phyloP scores from a whole-genome alignment of 2,888 invertebrate genomes.

The Acrocyrtus sp. region DNA sequence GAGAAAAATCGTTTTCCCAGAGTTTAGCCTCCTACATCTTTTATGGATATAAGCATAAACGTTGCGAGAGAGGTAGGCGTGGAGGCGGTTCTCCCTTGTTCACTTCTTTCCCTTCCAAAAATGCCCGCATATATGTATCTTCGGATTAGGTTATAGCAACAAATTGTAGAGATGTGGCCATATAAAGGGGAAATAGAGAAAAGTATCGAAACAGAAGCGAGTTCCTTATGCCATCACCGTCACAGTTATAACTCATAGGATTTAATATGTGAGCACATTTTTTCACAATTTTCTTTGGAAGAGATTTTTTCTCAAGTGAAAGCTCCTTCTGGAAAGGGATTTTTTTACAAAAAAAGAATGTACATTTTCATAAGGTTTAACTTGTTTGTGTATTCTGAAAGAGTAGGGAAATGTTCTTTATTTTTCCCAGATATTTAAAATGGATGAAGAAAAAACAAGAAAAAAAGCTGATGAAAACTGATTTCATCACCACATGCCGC shows the following conservation, averaged over 20 bases:
- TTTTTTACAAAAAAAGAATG: neutral
- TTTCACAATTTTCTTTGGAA: too few relatives aligned
- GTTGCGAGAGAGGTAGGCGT: neutral
- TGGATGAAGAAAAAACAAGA: conserved; percentile 4
- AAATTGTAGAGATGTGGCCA: neutral
- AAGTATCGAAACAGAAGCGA: too few relatives aligned
- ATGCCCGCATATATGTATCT: neutral
- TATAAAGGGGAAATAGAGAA: neutral
- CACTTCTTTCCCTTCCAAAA: neutral
- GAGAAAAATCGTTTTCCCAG: neutral
- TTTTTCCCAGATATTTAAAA: conserved; percentile 4
- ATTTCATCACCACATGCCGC: conserved; percentile 45
- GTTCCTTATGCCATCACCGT: neutral
- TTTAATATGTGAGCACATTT: neutral
- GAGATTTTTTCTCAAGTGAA: neutral
- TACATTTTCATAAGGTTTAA: neutral
- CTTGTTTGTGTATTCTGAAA: neutral
- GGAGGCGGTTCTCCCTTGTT: neutral
- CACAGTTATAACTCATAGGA: neutral
- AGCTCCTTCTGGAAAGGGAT: neutral
- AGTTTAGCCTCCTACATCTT: too few relatives aligned
- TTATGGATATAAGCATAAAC: neutral
- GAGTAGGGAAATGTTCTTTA: neutral
- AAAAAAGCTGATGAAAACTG: conserved; percentile 28
- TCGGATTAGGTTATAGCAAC: neutral